A percentile compares a stretch with the other conserved stretches of the same genome.
Conservation (phyloP, 2,113 vertebrate species). For the Prionailurus bengalensis region DNA sequence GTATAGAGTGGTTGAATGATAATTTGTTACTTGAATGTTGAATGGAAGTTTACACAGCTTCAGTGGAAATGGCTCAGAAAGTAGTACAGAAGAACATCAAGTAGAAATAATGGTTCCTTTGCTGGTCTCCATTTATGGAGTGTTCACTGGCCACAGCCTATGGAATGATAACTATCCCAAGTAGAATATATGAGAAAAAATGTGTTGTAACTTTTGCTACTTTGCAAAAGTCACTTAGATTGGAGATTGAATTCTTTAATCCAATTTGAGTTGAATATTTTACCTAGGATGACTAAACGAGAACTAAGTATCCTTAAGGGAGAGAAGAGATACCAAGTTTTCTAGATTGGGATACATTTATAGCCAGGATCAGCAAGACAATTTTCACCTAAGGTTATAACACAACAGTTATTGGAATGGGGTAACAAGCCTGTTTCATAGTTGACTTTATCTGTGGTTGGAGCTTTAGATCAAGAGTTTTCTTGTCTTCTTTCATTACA, state of each 20-base stretch:
- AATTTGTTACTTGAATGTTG: constrained; percentile 8
- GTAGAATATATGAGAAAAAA: not conserved
- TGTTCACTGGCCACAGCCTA: not conserved
- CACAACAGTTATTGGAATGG: not conserved
- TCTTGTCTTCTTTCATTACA: not conserved
- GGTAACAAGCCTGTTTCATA: not conserved
- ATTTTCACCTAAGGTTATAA: not conserved
- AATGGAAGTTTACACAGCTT: not conserved
- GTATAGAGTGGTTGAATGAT: not conserved
- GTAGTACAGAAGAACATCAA: not conserved
- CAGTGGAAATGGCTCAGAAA: not conserved
- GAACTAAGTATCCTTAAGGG: not conserved
- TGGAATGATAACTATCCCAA: not conserved
- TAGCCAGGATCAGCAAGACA: not conserved
- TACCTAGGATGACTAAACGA: not conserved
- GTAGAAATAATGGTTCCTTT: not conserved
- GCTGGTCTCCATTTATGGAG: constrained; percentile 14
- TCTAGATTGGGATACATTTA: not conserved
- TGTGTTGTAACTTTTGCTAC: not conserved
- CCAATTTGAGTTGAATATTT: not conserved
- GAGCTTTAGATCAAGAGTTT: not conserved
- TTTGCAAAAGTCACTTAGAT: not conserved
- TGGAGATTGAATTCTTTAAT: not conserved
- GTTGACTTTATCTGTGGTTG: not conserved
- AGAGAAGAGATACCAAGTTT: constrained; percentile 4